Percentiles rank a stretch among this genome's conserved stretches.
phyloP scores from a whole-genome alignment of 2,888 invertebrate genomes.

The Drosophila tripunctata region DNA sequence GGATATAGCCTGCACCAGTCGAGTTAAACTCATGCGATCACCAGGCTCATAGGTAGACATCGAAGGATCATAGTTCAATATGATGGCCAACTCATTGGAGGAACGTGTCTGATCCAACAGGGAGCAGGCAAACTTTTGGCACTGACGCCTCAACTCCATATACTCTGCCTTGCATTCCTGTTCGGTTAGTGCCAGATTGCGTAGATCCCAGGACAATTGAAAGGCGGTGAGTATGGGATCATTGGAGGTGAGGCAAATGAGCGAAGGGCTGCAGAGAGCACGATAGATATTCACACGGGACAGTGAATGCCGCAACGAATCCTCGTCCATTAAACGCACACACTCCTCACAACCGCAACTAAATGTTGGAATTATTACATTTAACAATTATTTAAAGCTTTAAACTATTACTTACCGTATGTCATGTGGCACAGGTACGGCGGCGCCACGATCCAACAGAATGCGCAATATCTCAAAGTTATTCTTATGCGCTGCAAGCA shows the following conservation, averaged over 20 bases:
- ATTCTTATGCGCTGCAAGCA: constrained; percentile 96
- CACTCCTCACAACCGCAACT: constrained; percentile 95
- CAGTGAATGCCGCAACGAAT: constrained; percentile 92
- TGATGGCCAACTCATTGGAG: constrained; percentile 95
- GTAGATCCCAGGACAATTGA: constrained; percentile 96
- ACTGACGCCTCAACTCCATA: constrained; percentile 91
- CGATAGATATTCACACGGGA: constrained; percentile 96
- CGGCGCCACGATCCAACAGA: constrained; percentile 95
- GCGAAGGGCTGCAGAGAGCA: constrained; percentile 95
- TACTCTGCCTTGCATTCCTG: constrained; percentile 97
- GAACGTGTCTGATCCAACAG: constrained; percentile 95
- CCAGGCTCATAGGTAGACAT: constrained; percentile 90
- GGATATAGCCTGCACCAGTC: constrained; percentile 95
- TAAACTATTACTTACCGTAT: constrained; percentile 86
- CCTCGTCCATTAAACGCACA: constrained; percentile 89
- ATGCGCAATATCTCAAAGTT: constrained; percentile 98
- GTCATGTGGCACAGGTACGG: constrained; percentile 95
- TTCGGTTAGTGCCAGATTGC: constrained; percentile 94
- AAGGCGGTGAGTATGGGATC: constrained; percentile 98
- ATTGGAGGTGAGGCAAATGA: constrained; percentile 95
- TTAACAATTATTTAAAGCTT: neutral
- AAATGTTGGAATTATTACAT: neutral
- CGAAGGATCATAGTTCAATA: constrained; percentile 95
- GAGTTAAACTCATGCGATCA: constrained; percentile 92
- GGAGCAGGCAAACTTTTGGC: constrained; percentile 96